A percentile compares a stretch with the other conserved stretches of the same genome.
Evolutionary conservation across 1,140 invertebrate species (phyloP).

Genomic region (Caerostris darwini): DNA sequence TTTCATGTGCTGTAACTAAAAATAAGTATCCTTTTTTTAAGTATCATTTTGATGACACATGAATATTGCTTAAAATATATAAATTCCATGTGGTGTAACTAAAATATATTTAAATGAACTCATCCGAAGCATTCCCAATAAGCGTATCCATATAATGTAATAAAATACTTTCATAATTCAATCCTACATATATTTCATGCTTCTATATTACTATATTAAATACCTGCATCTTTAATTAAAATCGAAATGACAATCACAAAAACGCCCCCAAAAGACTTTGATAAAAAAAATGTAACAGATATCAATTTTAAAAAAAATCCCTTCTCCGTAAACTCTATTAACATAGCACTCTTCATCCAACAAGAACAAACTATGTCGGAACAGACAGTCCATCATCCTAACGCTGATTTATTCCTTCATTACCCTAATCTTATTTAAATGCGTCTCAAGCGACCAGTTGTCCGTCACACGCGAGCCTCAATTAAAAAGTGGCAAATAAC

Average conservation of each 20-base stretch:
- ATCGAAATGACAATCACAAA: neutral
- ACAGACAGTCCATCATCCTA: neutral
- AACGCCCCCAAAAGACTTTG: neutral
- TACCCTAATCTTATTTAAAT: constrained; percentile 24
- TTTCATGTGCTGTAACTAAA: too few relatives aligned
- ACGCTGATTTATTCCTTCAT: neutral
- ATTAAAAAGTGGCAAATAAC: constrained; percentile 55
- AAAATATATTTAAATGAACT: too few relatives aligned
- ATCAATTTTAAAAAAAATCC: neutral
- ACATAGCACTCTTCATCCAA: neutral
- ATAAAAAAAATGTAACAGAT: neutral
- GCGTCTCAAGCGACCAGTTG: neutral
- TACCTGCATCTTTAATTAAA: neutral
- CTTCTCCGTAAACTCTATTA: neutral
- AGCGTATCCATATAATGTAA: too few relatives aligned
- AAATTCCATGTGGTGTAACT: too few relatives aligned
- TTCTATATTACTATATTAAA: too few relatives aligned
- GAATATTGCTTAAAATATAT: too few relatives aligned
- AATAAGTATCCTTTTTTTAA: too few relatives aligned
- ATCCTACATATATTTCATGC: too few relatives aligned
- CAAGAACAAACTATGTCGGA: neutral
- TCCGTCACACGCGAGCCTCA: constrained; percentile 24
- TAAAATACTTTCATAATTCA: too few relatives aligned
- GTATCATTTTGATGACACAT: too few relatives aligned
- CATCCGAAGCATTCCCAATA: too few relatives aligned